Percentiles rank a stretch among this genome's conserved stretches.
Conservation (phyloP, 2,113 vertebrate genomes). For the Dicrurus megarhynchus region DNA sequence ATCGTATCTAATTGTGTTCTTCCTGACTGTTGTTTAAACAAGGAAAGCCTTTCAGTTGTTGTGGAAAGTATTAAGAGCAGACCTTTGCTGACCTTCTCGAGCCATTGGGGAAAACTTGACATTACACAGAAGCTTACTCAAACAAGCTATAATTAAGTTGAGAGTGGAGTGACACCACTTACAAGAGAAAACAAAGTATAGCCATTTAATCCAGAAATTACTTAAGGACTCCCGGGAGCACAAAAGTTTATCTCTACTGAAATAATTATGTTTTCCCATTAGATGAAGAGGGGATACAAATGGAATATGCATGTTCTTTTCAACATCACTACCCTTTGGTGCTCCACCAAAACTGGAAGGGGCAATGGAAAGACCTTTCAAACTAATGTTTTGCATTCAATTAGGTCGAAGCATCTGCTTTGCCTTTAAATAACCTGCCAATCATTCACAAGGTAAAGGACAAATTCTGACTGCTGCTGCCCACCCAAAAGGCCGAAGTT, state of each 20-base stretch:
- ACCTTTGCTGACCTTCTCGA: conserved; percentile 83
- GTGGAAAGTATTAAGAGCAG: conserved; percentile 73
- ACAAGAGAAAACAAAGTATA: conserved; percentile 67
- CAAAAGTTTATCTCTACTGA: conserved; percentile 32
- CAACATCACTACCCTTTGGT: conserved; percentile 19
- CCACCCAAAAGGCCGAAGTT: neutral
- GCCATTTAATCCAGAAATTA: conserved; percentile 71
- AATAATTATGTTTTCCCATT: conserved; percentile 47
- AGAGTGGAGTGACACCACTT: conserved; percentile 76
- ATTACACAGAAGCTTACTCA: conserved; percentile 80
- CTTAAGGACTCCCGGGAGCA: conserved; percentile 56
- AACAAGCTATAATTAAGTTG: conserved; percentile 84
- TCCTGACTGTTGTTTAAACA: conserved; percentile 53
- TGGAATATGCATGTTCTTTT: conserved; percentile 58
- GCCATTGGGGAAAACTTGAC: conserved; percentile 78
- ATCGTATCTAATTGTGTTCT: conserved; percentile 32
- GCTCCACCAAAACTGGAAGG: conserved; percentile 9
- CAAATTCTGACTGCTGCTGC: neutral
- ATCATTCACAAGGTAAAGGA: neutral
- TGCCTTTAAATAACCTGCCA: conserved; percentile 44
- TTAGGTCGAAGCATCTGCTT: conserved; percentile 19
- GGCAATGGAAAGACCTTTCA: conserved; percentile 8
- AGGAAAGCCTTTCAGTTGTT: conserved; percentile 57
- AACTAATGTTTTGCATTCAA: conserved; percentile 27
- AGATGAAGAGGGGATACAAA: conserved; percentile 23